These are phyloP conservation scores for Neotoxoptera formosana DNA, from an alignment of 1,140 invertebrate genomes.

Conservation along the genomic window DNA sequence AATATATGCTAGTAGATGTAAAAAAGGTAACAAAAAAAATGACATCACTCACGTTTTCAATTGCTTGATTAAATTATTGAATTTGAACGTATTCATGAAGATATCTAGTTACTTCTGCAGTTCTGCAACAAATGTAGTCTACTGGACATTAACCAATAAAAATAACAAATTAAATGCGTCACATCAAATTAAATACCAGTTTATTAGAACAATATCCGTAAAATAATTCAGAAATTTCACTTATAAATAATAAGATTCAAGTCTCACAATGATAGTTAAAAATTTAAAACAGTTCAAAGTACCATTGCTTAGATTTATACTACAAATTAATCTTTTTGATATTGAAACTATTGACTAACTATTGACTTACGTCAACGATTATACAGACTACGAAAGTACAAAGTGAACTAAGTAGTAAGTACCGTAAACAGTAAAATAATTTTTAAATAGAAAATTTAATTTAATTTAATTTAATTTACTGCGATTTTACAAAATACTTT, in stretches of 20 bases:
- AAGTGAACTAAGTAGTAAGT: too few relatives aligned
- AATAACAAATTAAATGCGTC: background rate
- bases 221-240: background rate
- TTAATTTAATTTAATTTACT: too few relatives aligned
- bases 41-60: background rate
- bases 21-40: background rate
- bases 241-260: background rate
- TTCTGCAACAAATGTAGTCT: background rate
- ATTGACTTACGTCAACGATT: too few relatives aligned
- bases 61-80: background rate
- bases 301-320: too few relatives aligned
- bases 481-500: too few relatives aligned
- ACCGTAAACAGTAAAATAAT: too few relatives aligned
- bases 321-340: too few relatives aligned
- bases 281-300: background rate
- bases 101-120: background rate
- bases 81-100: background rate
- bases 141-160: background rate
- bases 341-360: too few relatives aligned
- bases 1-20: background rate
- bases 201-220: background rate
- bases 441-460: too few relatives aligned
- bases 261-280: background rate
- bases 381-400: too few relatives aligned
- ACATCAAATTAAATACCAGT: background rate